Evolutionary conservation across 2,888 invertebrate species (phyloP).

Genomic region (Diarsia dahlii): DNA sequence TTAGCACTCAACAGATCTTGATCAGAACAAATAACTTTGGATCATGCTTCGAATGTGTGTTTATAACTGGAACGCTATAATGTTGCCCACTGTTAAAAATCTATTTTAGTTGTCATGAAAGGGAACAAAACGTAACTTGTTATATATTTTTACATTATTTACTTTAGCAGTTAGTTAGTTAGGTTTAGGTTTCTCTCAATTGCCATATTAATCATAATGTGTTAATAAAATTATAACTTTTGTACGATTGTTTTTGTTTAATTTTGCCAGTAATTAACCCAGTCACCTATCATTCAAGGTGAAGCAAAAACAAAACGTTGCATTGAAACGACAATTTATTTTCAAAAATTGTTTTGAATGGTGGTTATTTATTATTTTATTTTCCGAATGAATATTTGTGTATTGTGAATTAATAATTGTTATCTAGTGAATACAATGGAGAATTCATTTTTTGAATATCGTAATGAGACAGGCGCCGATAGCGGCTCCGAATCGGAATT

Average conservation of each 20-base stretch:
- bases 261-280: no score
- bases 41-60: neutral
- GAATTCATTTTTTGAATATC: slow-evolving; percentile 86
- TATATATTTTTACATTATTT: neutral
- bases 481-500: slow-evolving; percentile 82
- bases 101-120: neutral
- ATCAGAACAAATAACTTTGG: neutral
- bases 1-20: neutral
- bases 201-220: neutral
- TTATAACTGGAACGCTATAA: neutral
- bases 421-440: slow-evolving; percentile 76
- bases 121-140: slow-evolving; percentile 9
- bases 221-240: no score
- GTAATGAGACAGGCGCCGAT: slow-evolving; percentile 75
- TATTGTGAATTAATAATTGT: slow-evolving; percentile 35
- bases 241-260: neutral
- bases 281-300: neutral
- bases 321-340: slow-evolving; percentile 70
- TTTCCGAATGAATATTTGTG: slow-evolving; percentile 51
- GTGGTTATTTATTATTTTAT: slow-evolving; percentile 38
- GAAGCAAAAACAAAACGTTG: slow-evolving; percentile 66
- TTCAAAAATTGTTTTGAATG: slow-evolving; percentile 71
- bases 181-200: neutral
- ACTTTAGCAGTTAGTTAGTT: no score
- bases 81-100: neutral